A percentile compares a stretch with the other conserved stretches of the same genome.
phyloP scores from a whole-genome alignment of 2,797 vertebrate species.

The Leptoclinus maculatus region DNA sequence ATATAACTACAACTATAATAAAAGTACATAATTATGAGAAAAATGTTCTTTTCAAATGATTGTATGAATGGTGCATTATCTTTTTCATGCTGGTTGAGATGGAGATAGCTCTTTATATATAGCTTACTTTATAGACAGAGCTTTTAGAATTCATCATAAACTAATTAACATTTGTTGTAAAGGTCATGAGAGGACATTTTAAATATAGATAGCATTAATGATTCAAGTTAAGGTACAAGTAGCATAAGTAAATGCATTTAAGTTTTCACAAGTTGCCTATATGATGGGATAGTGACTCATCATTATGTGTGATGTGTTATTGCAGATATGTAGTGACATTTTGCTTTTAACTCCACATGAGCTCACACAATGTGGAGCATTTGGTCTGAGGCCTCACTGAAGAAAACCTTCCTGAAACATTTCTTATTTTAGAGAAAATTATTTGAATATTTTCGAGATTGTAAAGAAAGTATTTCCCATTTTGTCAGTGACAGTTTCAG shows the following conservation, averaged over 20 bases:
- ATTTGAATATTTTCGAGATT: background rate
- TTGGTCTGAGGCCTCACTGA: constrained; percentile 6
- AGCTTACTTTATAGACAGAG: background rate
- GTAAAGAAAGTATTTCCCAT: background rate
- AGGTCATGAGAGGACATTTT: background rate
- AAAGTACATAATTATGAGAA: background rate
- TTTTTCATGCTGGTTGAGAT: background rate
- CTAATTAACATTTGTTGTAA: background rate
- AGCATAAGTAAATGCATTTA: too few species aligned
- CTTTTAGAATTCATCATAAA: background rate
- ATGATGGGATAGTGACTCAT: background rate
- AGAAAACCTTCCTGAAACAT: constrained; percentile 17
- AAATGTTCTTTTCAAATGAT: background rate
- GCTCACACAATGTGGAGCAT: constrained; percentile 18
- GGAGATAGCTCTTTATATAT: background rate
- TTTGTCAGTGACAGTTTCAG: background rate
- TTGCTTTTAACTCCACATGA: constrained; percentile 9
- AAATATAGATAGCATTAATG: background rate
- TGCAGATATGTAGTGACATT: constrained; percentile 8
- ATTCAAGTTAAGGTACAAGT: background rate
- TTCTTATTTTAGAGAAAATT: background rate
- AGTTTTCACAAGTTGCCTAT: background rate
- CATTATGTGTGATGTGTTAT: background rate
- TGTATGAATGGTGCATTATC: background rate
- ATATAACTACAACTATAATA: background rate